Evolutionary conservation across 1,140 invertebrate genomes (phyloP).

Genomic region (Aphelinus certus): DNA sequence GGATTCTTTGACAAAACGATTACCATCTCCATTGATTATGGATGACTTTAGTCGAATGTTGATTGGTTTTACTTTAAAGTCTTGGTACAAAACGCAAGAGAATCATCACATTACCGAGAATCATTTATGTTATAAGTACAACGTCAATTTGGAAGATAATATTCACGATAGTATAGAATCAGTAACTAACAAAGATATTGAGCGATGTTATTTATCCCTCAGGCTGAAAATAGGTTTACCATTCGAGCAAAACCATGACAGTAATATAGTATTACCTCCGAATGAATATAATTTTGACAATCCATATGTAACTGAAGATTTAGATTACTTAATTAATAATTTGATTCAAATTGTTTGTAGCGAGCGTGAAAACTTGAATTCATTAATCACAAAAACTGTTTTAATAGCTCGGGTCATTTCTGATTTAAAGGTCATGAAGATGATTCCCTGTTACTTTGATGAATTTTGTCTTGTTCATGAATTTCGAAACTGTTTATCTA

Average conservation of each 20-base stretch:
- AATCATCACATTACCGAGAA: background rate
- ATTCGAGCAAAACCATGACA: background rate
- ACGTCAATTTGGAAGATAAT: slow-evolving; percentile 12
- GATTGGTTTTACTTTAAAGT: slow-evolving; percentile 51
- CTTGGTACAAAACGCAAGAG: slow-evolving; percentile 43
- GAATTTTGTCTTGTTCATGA: slow-evolving; percentile 30
- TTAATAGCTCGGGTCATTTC: slow-evolving; percentile 45
- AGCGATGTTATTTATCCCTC: slow-evolving; percentile 44
- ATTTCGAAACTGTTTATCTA: slow-evolving; percentile 29
- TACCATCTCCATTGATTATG: slow-evolving; percentile 35
- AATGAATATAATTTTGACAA: slow-evolving; percentile 20
- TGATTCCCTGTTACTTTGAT: slow-evolving; percentile 35
- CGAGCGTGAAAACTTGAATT: slow-evolving; percentile 31
- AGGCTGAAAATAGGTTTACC: slow-evolving; percentile 41
- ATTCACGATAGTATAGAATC: slow-evolving; percentile 20
- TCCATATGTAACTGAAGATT: slow-evolving; percentile 38
- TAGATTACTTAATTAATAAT: slow-evolving; percentile 39
- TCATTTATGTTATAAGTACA: slow-evolving; percentile 6
- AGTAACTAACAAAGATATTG: slow-evolving; percentile 40
- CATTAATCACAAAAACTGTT: slow-evolving; percentile 44
- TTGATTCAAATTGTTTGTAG: slow-evolving; percentile 36
- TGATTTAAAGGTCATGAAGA: slow-evolving; percentile 46
- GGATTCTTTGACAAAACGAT: slow-evolving; percentile 41
- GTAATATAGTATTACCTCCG: background rate
- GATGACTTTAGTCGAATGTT: slow-evolving; percentile 48